Evolutionary conservation across 2,113 vertebrate genomes (phyloP).

Genomic region (Jacana jacana): DNA sequence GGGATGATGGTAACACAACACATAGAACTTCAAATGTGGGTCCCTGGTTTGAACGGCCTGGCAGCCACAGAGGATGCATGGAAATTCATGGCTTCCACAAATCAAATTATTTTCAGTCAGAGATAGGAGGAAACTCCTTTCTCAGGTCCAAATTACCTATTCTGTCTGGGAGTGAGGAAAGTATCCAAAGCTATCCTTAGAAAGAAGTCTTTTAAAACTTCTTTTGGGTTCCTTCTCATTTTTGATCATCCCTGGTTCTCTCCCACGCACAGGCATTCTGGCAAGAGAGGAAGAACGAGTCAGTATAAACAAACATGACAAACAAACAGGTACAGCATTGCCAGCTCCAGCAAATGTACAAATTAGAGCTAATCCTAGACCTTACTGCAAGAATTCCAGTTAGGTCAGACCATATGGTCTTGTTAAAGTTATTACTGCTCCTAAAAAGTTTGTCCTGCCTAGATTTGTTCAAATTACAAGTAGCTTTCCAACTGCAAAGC

Average conservation of each 20-base stretch:
- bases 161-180: neutral
- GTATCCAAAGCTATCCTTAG: neutral
- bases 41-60: neutral
- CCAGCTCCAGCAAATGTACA: neutral
- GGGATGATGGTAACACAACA: fast-evolving
- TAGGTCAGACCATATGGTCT: neutral
- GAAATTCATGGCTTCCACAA: neutral
- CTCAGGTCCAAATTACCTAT: neutral
- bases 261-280: neutral
- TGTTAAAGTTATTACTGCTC: no score
- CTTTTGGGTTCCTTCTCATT: neutral
- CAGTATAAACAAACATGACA: neutral
- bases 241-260: neutral
- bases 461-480: neutral
- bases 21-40: neutral
- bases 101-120: neutral
- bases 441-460: neutral
- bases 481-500: neutral
- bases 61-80: fast-evolving
- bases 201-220: neutral
- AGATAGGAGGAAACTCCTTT: neutral
- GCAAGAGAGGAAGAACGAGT: neutral
- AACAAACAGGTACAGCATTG: neutral
- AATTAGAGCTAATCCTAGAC: neutral
- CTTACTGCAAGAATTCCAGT: neutral